phyloP scores from a whole-genome alignment of 2,797 vertebrate species.

The Phataginus tetradactyla region DNA sequence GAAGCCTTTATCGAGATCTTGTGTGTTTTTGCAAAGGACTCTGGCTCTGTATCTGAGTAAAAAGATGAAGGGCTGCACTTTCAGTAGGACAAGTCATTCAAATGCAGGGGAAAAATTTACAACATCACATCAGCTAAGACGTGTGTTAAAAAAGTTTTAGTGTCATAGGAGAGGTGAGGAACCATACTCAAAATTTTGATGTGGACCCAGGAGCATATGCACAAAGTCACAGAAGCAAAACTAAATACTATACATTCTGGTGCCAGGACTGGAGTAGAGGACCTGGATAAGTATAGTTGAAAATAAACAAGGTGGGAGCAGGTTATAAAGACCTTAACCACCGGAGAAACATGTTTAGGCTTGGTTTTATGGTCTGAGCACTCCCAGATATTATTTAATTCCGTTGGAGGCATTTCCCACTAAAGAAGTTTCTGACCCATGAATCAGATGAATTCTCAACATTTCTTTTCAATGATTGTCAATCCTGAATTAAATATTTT shows the following conservation, averaged over 20 bases:
- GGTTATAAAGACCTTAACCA: background rate
- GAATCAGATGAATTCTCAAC: background rate
- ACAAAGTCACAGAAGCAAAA: background rate
- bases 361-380: background rate
- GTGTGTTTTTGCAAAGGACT: background rate
- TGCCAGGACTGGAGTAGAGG: background rate
- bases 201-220: background rate
- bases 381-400: background rate
- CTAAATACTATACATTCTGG: background rate
- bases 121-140: background rate
- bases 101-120: background rate
- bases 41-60: background rate
- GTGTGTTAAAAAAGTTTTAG: background rate
- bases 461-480: background rate
- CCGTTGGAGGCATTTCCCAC: background rate
- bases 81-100: background rate
- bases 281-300: background rate
- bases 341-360: background rate
- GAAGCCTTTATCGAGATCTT: background rate
- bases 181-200: background rate
- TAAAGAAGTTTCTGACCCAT: background rate
- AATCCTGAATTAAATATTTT: background rate
- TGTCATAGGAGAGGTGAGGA: background rate
- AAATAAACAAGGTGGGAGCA: background rate
- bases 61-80: background rate